These are phyloP conservation scores for Melanotaenia parkinsoni DNA, from an alignment of 2,797 vertebrate genomes.

Conservation along the genomic window DNA sequence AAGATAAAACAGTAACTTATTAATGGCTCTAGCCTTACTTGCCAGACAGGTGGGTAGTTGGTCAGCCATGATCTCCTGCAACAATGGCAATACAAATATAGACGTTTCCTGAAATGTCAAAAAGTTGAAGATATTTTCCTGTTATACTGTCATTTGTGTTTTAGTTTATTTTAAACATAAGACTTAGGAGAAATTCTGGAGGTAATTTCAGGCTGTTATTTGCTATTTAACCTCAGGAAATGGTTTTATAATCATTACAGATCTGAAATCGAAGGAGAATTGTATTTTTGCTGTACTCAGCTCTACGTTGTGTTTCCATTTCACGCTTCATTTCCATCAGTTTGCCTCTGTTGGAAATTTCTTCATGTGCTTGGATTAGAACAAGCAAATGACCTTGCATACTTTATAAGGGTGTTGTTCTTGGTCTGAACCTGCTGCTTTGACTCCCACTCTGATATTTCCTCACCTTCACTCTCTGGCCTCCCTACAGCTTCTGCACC, in stretches of 20 bases:
- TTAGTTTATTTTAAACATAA: conserved; percentile 2
- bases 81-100: no score
- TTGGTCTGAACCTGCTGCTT: conserved; percentile 30
- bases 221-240: neutral
- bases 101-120: neutral
- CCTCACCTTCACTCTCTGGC: conserved; percentile 44
- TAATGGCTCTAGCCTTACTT: neutral
- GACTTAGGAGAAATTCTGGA: neutral
- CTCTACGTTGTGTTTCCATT: neutral
- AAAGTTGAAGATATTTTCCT: neutral
- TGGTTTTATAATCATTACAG: neutral
- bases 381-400: conserved; percentile 18
- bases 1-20: neutral
- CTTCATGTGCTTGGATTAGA: conserved; percentile 34
- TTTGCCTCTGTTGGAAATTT: conserved; percentile 50
- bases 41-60: neutral
- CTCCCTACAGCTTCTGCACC: conserved; percentile 87
- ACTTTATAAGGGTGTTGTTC: conserved; percentile 17
- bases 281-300: conserved; percentile 21
- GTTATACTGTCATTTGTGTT: neutral
- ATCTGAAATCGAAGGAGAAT: conserved; percentile 6
- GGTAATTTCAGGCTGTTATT: neutral
- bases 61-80: no score
- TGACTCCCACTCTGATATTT: conserved; percentile 34
- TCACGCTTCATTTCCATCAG: conserved; percentile 11